These are phyloP conservation scores for Centropristis striata DNA, from an alignment of 2,113 vertebrate genomes.

Conservation along the genomic window DNA sequence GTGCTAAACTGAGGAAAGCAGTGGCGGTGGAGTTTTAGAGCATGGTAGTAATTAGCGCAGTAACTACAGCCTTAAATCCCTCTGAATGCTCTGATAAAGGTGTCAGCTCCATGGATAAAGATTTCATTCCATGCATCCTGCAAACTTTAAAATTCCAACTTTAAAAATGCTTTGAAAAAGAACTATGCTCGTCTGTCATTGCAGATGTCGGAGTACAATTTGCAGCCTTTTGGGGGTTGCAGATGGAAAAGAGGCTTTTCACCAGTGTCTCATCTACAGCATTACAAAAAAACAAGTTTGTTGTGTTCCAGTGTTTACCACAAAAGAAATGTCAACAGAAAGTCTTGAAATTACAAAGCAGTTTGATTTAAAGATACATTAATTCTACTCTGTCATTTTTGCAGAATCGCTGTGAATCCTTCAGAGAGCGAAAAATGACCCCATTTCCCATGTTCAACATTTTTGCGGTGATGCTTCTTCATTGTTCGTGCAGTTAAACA, in stretches of 20 bases:
- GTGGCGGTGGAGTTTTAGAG: neutral
- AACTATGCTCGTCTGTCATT: neutral
- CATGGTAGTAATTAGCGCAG: neutral
- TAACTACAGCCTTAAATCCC: neutral
- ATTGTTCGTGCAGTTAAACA: slow-evolving; percentile 34
- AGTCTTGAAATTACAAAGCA: slow-evolving; percentile 31
- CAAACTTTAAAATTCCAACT: neutral
- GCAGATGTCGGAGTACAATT: neutral
- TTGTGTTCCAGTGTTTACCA: slow-evolving; percentile 44
- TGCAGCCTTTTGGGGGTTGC: slow-evolving; percentile 14
- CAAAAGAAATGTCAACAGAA: slow-evolving; percentile 40
- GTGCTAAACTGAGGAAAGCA: slow-evolving; percentile 5
- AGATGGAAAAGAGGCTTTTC: slow-evolving; percentile 9
- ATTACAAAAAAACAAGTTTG: slow-evolving; percentile 14
- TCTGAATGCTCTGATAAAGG: neutral
- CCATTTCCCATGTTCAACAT: slow-evolving; percentile 49
- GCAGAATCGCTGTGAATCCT: slow-evolving; percentile 4
- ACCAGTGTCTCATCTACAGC: slow-evolving; percentile 25
- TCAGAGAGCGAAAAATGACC: neutral
- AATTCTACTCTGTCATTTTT: slow-evolving; percentile 34
- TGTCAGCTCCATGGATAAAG: neutral
- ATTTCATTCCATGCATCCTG: neutral
- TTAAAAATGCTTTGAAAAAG: neutral
- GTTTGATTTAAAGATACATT: slow-evolving; percentile 39
- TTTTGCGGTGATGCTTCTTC: slow-evolving; percentile 38